Conservation (phyloP, 2,888 invertebrate genomes). For the Halictus quadricinctus region DNA sequence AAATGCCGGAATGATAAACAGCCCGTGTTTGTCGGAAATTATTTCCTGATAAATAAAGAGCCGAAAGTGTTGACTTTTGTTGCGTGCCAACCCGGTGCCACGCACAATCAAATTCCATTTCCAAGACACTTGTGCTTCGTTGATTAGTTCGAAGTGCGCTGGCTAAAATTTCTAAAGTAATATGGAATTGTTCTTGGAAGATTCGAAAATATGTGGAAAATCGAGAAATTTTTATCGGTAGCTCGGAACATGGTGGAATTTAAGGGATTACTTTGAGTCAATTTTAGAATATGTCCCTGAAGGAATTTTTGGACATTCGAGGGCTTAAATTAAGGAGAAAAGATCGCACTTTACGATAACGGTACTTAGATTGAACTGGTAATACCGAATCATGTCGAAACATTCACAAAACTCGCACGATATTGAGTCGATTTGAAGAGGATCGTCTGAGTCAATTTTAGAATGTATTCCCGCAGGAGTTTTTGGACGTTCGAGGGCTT, state of each 20-base stretch:
- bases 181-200: not conserved
- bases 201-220: not conserved
- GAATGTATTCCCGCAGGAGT: no score
- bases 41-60: not conserved
- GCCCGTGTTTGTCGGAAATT: not conserved
- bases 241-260: no score
- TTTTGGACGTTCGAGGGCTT: not conserved
- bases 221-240: no score
- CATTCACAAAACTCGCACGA: no score
- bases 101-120: not conserved
- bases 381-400: not conserved
- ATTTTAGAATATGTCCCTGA: not conserved
- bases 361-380: not conserved
- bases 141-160: not conserved
- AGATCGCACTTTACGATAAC: not conserved
- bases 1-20: not conserved
- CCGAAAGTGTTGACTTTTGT: not conserved
- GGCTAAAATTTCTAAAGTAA: not conserved
- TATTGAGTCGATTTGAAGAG: no score
- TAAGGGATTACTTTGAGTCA: no score
- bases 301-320: not conserved
- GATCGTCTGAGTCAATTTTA: no score
- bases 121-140: not conserved
- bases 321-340: not conserved
- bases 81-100: not conserved